These are phyloP conservation scores for Phorcus lineatus DNA, from an alignment of 2,888 invertebrate species.

Conservation along the genomic window DNA sequence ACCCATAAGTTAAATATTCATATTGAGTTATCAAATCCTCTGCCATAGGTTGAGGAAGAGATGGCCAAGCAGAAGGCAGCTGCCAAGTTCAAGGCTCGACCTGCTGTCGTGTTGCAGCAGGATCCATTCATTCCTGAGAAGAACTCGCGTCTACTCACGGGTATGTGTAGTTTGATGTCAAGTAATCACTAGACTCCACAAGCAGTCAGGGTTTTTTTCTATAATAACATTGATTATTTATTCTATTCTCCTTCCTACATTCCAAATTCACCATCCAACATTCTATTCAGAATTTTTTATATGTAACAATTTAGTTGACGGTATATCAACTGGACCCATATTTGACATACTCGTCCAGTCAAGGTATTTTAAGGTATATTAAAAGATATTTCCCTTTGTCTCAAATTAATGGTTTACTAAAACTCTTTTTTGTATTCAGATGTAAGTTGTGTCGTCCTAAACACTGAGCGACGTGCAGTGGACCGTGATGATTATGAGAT, in stretches of 20 bases:
- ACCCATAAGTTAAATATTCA: too few species aligned
- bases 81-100: conserved; percentile 80
- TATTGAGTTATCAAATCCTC: too few species aligned
- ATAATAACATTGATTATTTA: neutral
- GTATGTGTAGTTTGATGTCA: conserved; percentile 38
- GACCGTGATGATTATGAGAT: conserved; percentile 66
- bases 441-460: conserved; percentile 80
- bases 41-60: conserved; percentile 74
- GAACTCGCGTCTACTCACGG: conserved; percentile 76
- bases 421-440: conserved; percentile 52
- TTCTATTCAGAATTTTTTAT: too few species aligned
- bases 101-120: conserved; percentile 80
- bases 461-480: conserved; percentile 81
- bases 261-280: too few species aligned
- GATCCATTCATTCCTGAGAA: conserved; percentile 82
- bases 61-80: conserved; percentile 62
- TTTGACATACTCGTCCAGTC: too few species aligned
- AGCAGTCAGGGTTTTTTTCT: neutral
- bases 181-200: neutral
- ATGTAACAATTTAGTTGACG: too few species aligned
- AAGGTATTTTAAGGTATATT: too few species aligned
- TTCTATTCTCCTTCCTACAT: too few species aligned
- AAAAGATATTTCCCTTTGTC: too few species aligned
- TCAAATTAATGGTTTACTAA: too few species aligned
- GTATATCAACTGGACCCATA: too few species aligned